phyloP scores from a whole-genome alignment of 2,113 vertebrate genomes.

The Bagarius yarrelli region DNA sequence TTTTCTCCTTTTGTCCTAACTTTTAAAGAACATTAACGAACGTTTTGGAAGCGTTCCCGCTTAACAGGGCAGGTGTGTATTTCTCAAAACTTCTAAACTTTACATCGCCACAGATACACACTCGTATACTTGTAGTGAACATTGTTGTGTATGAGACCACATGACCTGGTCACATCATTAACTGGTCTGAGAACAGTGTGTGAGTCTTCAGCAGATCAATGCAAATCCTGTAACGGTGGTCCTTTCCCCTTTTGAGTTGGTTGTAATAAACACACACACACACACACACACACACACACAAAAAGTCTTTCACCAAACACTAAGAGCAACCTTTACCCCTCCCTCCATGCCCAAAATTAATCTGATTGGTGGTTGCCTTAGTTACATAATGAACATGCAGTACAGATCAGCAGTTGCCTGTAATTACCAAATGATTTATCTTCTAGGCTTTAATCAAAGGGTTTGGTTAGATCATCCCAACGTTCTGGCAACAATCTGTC shows the following conservation, averaged over 20 bases:
- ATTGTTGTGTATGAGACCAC: background rate
- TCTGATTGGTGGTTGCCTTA: conserved; percentile 68
- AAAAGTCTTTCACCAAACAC: conserved; percentile 61
- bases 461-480: conserved; percentile 53
- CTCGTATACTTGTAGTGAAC: background rate
- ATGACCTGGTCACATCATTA: background rate
- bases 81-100: background rate
- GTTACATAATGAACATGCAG: conserved; percentile 66
- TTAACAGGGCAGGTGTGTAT: no score
- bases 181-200: background rate
- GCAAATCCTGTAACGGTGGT: conserved; percentile 48
- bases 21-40: no score
- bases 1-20: no score
- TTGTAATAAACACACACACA: conserved; percentile 57
- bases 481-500: conserved; percentile 43
- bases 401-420: conserved; percentile 59
- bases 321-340: conserved; percentile 67
- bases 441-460: conserved; percentile 66
- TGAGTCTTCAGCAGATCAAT: conserved; percentile 44
- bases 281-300: conserved; percentile 54
- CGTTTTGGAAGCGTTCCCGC: no score
- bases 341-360: conserved; percentile 50
- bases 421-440: conserved; percentile 71
- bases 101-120: background rate
- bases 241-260: conserved; percentile 52